Evolutionary conservation across 2,888 invertebrate species (phyloP).

Genomic region (Petrophora chlorosata): DNA sequence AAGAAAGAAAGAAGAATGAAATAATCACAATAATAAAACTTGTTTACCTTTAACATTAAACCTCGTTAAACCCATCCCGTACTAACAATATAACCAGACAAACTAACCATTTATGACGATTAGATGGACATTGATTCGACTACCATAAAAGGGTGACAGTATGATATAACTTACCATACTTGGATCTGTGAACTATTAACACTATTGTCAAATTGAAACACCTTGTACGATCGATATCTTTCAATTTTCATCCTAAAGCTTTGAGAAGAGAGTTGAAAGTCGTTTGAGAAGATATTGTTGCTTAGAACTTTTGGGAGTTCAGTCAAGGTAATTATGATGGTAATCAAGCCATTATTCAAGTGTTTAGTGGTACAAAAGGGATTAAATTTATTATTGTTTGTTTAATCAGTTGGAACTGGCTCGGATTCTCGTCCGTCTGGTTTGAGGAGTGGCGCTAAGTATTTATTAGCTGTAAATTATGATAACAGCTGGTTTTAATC

Average conservation of each 20-base stretch:
- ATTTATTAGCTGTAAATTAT: too few species aligned
- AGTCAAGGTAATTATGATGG: conserved; percentile 8
- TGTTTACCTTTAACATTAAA: conserved; percentile 15
- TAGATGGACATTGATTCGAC: conserved; percentile 46
- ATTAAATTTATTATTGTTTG: conserved; percentile 17
- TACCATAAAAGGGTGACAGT: conserved; percentile 50
- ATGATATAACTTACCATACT: conserved; percentile 45
- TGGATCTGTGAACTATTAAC: conserved; percentile 61
- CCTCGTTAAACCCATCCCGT: not conserved
- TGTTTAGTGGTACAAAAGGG: conserved; percentile 3
- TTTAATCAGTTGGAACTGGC: conserved; percentile 11
- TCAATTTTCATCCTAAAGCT: conserved; percentile 28
- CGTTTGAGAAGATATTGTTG: not conserved
- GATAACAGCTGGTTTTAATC: too few species aligned
- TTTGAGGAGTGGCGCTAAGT: not conserved
- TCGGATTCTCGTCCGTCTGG: too few species aligned
- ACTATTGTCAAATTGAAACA: conserved; percentile 48
- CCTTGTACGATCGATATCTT: conserved; percentile 26
- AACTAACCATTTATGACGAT: conserved; percentile 53
- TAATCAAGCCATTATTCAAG: conserved; percentile 17
- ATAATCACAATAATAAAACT: too few species aligned
- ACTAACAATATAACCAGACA: conserved; percentile 40
- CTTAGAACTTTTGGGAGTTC: conserved; percentile 1
- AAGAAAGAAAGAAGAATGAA: too few species aligned
- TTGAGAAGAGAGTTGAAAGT: conserved; percentile 24